Conservation (phyloP, 2,888 invertebrate genomes). For the Agriopis marginaria region DNA sequence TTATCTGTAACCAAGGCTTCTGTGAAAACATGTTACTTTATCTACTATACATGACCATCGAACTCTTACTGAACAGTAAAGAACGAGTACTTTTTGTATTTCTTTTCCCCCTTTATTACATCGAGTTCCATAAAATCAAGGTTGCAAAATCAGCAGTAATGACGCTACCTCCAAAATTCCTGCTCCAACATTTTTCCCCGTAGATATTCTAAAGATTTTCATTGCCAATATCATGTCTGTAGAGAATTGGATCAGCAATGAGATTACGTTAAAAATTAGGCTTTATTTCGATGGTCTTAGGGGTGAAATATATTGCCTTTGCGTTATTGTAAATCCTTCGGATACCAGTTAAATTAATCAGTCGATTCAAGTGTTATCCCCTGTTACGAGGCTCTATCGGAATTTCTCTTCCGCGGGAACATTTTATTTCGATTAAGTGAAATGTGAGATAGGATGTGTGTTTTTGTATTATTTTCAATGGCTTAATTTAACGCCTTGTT, state of each 20-base stretch:
- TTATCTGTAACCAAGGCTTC: too few relatives aligned
- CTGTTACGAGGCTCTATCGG: constrained; percentile 44
- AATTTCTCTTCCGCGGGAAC: constrained; percentile 45
- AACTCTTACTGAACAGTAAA: too few relatives aligned
- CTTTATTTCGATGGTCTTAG: constrained; percentile 39
- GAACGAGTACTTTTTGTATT: neutral
- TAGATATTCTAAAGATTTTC: constrained; percentile 43
- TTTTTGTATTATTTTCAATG: constrained; percentile 32
- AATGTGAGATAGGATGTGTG: constrained; percentile 39
- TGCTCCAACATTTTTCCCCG: constrained; percentile 25
- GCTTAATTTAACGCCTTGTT: constrained; percentile 16
- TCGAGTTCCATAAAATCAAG: constrained; percentile 16
- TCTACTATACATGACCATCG: too few relatives aligned
- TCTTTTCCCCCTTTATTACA: constrained; percentile 12
- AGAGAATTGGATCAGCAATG: constrained; percentile 40
- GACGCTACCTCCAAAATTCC: constrained; percentile 23
- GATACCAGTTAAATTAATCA: constrained; percentile 52
- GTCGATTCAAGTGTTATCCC: constrained; percentile 46
- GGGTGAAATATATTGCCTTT: constrained; percentile 36
- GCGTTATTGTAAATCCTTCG: constrained; percentile 45
- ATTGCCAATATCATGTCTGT: constrained; percentile 42
- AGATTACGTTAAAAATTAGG: constrained; percentile 39
- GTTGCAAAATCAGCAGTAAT: constrained; percentile 22
- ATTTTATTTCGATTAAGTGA: constrained; percentile 49
- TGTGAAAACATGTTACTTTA: too few relatives aligned